Evolutionary conservation across 2,888 invertebrate genomes (phyloP), one percentile per base, ranked within the genome.

Genomic region (Melanophora roralis): DNA sequence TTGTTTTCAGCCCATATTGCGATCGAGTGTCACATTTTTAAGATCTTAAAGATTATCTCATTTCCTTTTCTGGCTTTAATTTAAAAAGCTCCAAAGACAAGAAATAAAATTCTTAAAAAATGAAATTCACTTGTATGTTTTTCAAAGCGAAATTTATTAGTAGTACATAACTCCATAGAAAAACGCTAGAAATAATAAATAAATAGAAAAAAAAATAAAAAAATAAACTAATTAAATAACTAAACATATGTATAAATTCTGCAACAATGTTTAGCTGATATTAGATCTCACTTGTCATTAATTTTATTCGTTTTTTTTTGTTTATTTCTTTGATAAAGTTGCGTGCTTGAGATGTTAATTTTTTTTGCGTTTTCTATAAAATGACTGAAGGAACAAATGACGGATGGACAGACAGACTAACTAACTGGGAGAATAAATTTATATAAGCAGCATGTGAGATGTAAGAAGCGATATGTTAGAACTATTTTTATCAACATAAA

Each of bases 401-500:
- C 57, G 53, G 73, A 19, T 38, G 53, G 21, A 64, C 36, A 38
- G 16, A 45, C 36, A 38, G 32, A 27, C 27, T 51, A 27, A 23
- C 65, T 60, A 60, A n/a, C 40, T 60, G 16, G 59, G 14, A 34
- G 21, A 51, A n/a, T 45, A 19, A 43, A 14, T 55, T 64, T 14
- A 12, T 40, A 62, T 57, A 38, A 60, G 45, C 49, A 21, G 51
- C 36, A 19, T 67, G 57, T 14, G n/a, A 36, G 45, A 51, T 71
- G 51, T 49, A 62, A 65, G n/a, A n/a, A n/a, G n/a, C n/a, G n/a
- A n/a, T n/a, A 55, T 67, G 47, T 47, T 79, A 71, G n/a, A n/a
- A n/a, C n/a, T n/a, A n/a, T n/a, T 79, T 79, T 79, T 69, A 79
- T 75, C 75, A 71, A 71, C 75, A 71, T 75, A 67, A 53, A 79